These are phyloP conservation scores for Mayetiola destructor DNA, from an alignment of 2,888 invertebrate genomes.

Conservation along the genomic window DNA sequence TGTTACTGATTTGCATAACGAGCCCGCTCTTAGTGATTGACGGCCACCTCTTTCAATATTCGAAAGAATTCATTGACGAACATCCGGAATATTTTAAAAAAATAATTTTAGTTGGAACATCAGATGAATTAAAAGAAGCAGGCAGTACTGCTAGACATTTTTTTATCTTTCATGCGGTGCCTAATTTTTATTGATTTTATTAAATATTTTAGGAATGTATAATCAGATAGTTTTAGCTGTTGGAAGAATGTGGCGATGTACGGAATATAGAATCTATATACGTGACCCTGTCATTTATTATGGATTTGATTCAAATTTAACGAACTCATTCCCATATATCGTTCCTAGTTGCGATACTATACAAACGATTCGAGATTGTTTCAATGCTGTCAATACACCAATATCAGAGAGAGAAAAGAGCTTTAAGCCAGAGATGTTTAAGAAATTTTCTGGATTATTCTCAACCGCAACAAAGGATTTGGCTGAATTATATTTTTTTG, in stretches of 20 bases:
- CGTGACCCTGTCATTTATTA: constrained; percentile 6
- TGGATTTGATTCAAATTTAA: constrained; percentile 1
- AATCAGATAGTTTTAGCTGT: neutral
- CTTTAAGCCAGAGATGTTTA: neutral
- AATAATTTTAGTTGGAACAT: neutral
- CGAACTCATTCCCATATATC: constrained; percentile 1
- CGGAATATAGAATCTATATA: neutral
- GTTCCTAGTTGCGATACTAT: constrained; percentile 26
- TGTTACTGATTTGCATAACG: constrained; percentile 3
- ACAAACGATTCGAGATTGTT: constrained; percentile 27
- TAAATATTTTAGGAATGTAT: constrained; percentile 8
- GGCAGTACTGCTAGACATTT: neutral
- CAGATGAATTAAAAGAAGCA: constrained; percentile 1
- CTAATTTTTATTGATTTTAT: constrained; percentile 4
- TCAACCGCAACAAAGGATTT: constrained; percentile 5
- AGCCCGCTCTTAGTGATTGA: neutral
- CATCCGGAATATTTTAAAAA: constrained; percentile 2
- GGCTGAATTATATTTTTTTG: constrained; percentile 3
- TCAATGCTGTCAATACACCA: constrained; percentile 23
- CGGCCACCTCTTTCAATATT: neutral
- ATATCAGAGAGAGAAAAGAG: neutral
- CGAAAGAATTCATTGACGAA: constrained; percentile 4
- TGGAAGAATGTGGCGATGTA: neutral
- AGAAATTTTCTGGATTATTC: neutral
- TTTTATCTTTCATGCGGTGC: neutral